These are phyloP conservation scores for Psittacula cyanocephala DNA, from an alignment of 2,113 vertebrate species.

Conservation along the genomic window DNA sequence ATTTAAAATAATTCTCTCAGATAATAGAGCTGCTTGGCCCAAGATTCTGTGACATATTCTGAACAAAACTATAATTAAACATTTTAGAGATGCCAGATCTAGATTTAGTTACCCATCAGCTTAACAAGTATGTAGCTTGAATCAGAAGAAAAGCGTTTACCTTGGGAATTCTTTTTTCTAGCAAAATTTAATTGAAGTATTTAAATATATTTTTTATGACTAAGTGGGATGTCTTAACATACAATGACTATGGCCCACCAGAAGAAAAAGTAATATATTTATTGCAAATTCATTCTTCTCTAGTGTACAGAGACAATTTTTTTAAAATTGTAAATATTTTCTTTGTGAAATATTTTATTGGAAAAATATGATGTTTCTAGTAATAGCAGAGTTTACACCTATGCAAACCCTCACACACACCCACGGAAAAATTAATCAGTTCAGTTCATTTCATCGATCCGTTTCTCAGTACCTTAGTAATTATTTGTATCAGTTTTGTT, in stretches of 20 bases:
- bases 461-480: background rate
- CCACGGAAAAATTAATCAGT: background rate
- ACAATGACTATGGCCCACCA: background rate
- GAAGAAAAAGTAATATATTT: background rate
- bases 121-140: background rate
- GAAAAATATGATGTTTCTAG: background rate
- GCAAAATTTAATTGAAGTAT: background rate
- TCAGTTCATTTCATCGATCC: background rate
- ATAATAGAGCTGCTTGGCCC: background rate
- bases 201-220: background rate
- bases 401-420: accelerated
- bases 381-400: background rate
- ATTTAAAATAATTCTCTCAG: background rate
- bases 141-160: background rate
- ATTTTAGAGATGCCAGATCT: background rate
- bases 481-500: background rate
- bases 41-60: background rate
- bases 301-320: background rate
- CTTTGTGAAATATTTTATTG: background rate
- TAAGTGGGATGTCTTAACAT: background rate
- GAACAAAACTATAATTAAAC: background rate
- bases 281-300: background rate
- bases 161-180: background rate
- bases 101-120: background rate
- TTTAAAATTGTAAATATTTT: background rate